Percentiles rank a stretch among this genome's conserved stretches.
Evolutionary conservation across 2,797 vertebrate species (phyloP).

Genomic region (Catharus ustulatus): DNA sequence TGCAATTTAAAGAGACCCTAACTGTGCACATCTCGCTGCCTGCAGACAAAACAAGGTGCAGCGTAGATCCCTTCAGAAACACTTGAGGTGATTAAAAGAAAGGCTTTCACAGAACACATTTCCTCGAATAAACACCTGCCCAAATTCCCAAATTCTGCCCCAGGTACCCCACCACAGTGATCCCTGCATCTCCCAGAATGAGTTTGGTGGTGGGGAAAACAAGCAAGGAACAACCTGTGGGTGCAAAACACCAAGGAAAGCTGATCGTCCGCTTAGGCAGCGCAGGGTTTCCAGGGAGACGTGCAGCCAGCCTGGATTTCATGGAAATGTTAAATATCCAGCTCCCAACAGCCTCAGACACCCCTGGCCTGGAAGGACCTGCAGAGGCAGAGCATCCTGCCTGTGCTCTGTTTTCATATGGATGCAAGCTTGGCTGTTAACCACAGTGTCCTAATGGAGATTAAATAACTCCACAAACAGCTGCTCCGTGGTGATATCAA

Average conservation of each 20-base stretch:
- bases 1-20: background rate
- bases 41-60: slow-evolving; percentile 34
- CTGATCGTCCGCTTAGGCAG: rapidly evolving
- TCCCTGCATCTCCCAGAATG: background rate
- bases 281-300: background rate
- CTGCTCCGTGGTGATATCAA: background rate
- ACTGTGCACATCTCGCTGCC: background rate
- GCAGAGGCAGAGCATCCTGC: background rate
- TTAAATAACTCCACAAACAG: slow-evolving; percentile 5
- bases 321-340: background rate
- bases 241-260: background rate
- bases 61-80: background rate
- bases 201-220: background rate
- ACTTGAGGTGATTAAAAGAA: background rate
- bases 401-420: background rate
- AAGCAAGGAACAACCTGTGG: background rate
- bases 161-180: rapidly evolving
- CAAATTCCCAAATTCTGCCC: background rate
- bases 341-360: background rate
- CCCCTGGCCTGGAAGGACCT: background rate
- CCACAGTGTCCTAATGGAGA: background rate
- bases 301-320: background rate
- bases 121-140: background rate
- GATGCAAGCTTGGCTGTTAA: slow-evolving; percentile 1
- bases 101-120: background rate